Percentiles rank a stretch among this genome's conserved stretches.
Evolutionary conservation across 2,113 vertebrate genomes (phyloP).

Genomic region (Pseudopodoces humilis): DNA sequence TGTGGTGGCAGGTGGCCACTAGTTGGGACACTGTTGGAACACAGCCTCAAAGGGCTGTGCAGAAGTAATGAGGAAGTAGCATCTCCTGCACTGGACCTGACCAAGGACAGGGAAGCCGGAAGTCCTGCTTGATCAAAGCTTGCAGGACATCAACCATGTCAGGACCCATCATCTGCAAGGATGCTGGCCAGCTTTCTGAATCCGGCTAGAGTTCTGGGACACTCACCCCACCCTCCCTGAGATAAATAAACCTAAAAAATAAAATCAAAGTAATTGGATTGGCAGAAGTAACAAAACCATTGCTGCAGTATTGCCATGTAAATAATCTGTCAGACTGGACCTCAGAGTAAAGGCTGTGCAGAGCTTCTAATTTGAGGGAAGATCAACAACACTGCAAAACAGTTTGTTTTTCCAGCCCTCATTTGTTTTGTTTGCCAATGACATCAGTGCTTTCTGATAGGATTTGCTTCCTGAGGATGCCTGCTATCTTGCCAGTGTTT

Average conservation of each 20-base stretch:
- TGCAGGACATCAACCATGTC: neutral
- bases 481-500: conserved; percentile 65
- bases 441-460: conserved; percentile 62
- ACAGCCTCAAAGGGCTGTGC: neutral
- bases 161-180: neutral
- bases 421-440: conserved; percentile 67
- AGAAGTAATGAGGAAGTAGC: neutral
- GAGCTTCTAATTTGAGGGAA: conserved; percentile 47
- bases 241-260: conserved; percentile 7
- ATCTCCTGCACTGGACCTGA: rapidly evolving
- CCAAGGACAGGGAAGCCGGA: rapidly evolving
- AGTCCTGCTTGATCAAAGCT: neutral
- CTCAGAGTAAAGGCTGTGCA: neutral
- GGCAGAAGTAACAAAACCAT: neutral
- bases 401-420: conserved; percentile 52
- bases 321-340: conserved; percentile 14
- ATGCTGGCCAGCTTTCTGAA: neutral
- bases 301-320: neutral
- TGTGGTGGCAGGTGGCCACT: neutral
- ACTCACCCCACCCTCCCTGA: neutral
- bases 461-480: conserved; percentile 69
- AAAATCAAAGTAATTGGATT: conserved; percentile 31
- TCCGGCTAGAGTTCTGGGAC: neutral
- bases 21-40: rapidly evolving
- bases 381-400: conserved; percentile 18